Percentiles rank a stretch among this genome's conserved stretches.
Conservation (phyloP, 2,797 vertebrate genomes). For the Rhynchonycteris naso region DNA sequence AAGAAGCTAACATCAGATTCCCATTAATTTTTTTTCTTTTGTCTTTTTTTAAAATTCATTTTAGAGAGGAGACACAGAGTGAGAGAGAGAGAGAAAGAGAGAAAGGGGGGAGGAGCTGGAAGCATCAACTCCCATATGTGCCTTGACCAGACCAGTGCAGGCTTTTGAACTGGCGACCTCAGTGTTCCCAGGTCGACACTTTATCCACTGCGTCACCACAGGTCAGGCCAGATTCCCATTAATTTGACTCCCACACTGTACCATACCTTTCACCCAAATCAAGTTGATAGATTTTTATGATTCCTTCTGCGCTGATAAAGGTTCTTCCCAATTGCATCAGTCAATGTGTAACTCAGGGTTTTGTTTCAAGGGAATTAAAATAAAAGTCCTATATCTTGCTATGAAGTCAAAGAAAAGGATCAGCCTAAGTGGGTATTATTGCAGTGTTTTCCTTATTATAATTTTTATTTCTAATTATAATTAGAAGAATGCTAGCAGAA, state of each 20-base stretch:
- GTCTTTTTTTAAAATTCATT: no score
- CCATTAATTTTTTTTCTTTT: no score
- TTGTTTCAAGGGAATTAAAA: slow-evolving; percentile 40
- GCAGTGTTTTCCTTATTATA: background rate
- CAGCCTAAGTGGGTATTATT: background rate
- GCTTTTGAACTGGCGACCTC: no score
- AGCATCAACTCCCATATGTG: no score
- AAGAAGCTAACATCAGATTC: background rate
- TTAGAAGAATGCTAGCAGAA: slow-evolving; percentile 10
- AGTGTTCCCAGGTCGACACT: no score
- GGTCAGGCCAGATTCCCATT: background rate
- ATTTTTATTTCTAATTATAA: slow-evolving; percentile 9
- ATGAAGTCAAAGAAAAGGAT: background rate
- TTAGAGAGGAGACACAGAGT: no score
- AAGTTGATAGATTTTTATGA: background rate
- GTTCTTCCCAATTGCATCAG: background rate
- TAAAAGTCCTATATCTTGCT: background rate
- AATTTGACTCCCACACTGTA: background rate
- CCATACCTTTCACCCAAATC: background rate
- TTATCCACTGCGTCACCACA: no score
- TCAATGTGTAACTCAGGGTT: background rate
- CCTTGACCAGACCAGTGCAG: no score
- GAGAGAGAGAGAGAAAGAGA: no score
- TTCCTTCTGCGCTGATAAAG: background rate
- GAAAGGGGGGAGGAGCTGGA: no score